phyloP scores from a whole-genome alignment of 2,797 vertebrate species.

The Chelon auratus region DNA sequence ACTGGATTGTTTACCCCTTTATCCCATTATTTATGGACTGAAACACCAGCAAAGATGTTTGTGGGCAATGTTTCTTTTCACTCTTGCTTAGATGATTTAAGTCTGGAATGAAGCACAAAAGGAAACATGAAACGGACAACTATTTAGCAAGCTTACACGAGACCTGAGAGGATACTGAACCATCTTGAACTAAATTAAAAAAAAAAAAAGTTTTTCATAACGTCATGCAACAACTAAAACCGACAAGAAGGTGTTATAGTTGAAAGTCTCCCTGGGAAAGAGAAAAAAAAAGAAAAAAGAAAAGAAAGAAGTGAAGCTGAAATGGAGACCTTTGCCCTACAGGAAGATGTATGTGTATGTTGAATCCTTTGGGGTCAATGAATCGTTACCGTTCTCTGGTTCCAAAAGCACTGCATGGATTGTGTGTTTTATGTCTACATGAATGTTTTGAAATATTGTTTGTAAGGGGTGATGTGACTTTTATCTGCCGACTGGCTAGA shows the following conservation, averaged over 20 bases:
- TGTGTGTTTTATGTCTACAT: slow-evolving; percentile 57
- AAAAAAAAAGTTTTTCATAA: slow-evolving; percentile 19
- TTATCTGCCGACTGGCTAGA: slow-evolving; percentile 52
- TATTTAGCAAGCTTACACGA: slow-evolving; percentile 7
- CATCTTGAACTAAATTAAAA: slow-evolving; percentile 23
- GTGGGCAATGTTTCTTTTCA: slow-evolving; percentile 39
- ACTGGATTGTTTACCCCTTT: slow-evolving; percentile 13
- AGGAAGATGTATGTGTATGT: slow-evolving; percentile 45
- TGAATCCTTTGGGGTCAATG: slow-evolving; percentile 32
- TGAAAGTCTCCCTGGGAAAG: slow-evolving; percentile 43
- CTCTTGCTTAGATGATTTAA: slow-evolving; percentile 18
- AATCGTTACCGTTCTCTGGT: slow-evolving; percentile 37
- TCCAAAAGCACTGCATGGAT: slow-evolving; percentile 72
- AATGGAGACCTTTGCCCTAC: slow-evolving; percentile 51
- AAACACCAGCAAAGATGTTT: slow-evolving; percentile 41
- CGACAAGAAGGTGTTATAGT: slow-evolving; percentile 26
- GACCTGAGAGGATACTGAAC: slow-evolving; percentile 9
- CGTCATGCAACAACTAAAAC: slow-evolving; percentile 20
- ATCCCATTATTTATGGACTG: slow-evolving; percentile 17
- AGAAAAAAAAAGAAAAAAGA: background rate
- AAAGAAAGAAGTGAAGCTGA: background rate
- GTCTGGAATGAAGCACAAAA: slow-evolving; percentile 37
- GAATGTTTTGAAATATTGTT: slow-evolving; percentile 58
- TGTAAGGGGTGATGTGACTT: slow-evolving; percentile 36
- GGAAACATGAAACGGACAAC: background rate